These are phyloP conservation scores for Diploptera punctata DNA, from an alignment of 2,888 invertebrate species.

Conservation along the genomic window DNA sequence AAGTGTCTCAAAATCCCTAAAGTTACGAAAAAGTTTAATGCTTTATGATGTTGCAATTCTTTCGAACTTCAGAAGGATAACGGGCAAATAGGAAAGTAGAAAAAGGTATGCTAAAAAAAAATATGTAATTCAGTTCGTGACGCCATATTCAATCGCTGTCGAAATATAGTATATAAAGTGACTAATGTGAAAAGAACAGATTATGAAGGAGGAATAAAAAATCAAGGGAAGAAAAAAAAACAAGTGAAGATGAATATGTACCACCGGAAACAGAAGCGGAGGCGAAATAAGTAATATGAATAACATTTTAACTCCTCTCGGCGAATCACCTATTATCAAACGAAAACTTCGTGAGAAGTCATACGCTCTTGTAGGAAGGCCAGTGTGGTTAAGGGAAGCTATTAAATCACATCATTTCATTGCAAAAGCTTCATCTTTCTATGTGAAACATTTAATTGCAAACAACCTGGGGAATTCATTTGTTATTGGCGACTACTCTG, in stretches of 20 bases:
- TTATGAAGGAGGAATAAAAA: not conserved
- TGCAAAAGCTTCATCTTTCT: not conserved
- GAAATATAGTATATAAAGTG: not conserved
- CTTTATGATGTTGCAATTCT: too few relatives aligned
- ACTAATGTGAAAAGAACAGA: not conserved
- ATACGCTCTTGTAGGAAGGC: not conserved
- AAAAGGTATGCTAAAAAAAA: not conserved
- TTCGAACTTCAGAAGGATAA: too few relatives aligned
- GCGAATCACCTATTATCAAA: not conserved
- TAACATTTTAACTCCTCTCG: not conserved
- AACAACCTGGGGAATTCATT: too few relatives aligned
- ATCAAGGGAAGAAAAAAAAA: not conserved
- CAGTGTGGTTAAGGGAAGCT: not conserved
- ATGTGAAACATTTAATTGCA: not conserved
- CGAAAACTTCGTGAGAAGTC: not conserved
- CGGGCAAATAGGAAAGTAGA: not conserved
- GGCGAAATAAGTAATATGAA: not conserved
- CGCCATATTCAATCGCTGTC: not conserved
- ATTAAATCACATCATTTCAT: not conserved
- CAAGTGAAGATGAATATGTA: not conserved
- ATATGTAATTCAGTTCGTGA: not conserved
- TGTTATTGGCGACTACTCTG: not conserved
- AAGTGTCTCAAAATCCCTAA: not conserved
- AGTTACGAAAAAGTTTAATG: not conserved
- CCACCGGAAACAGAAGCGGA: not conserved